Conservation (phyloP, 2,888 invertebrate species). For the Anthophora plumipes region DNA sequence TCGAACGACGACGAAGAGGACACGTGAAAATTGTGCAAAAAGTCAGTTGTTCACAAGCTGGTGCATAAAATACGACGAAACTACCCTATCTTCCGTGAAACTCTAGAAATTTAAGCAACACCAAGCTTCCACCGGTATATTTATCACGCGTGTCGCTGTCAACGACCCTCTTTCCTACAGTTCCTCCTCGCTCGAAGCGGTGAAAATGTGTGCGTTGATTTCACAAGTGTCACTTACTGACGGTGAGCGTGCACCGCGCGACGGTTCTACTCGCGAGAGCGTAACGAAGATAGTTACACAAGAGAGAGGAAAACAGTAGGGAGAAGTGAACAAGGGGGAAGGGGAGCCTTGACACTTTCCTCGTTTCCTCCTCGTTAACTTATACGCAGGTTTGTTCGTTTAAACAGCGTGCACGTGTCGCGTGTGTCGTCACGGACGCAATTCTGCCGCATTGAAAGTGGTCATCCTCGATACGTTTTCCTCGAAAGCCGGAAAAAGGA, state of each 20-base stretch:
- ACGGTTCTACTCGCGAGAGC: too few relatives aligned
- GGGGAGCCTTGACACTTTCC: constrained; percentile 8
- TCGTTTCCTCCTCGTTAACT: constrained; percentile 20
- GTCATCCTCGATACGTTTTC: constrained; percentile 33
- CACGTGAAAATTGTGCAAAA: neutral
- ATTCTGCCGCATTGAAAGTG: neutral
- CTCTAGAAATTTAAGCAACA: neutral
- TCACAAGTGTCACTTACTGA: constrained; percentile 65
- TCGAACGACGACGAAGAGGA: neutral
- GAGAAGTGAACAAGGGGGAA: neutral
- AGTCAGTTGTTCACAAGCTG: neutral
- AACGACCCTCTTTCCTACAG: constrained; percentile 52
- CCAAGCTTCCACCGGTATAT: constrained; percentile 31
- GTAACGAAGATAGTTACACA: neutral
- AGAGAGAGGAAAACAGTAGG: neutral
- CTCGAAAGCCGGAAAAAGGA: neutral
- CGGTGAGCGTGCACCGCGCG: constrained; percentile 8
- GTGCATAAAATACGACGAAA: neutral
- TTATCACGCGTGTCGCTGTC: constrained; percentile 41
- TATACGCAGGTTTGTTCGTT: constrained; percentile 36
- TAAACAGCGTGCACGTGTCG: constrained; percentile 43
- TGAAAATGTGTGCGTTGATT: constrained; percentile 61
- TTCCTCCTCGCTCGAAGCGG: constrained; percentile 38
- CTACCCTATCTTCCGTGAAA: neutral
- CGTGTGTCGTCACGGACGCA: constrained; percentile 11